These are phyloP conservation scores for Cheirogaleus medius DNA, from an alignment of 2,113 vertebrate genomes.

Conservation along the genomic window DNA sequence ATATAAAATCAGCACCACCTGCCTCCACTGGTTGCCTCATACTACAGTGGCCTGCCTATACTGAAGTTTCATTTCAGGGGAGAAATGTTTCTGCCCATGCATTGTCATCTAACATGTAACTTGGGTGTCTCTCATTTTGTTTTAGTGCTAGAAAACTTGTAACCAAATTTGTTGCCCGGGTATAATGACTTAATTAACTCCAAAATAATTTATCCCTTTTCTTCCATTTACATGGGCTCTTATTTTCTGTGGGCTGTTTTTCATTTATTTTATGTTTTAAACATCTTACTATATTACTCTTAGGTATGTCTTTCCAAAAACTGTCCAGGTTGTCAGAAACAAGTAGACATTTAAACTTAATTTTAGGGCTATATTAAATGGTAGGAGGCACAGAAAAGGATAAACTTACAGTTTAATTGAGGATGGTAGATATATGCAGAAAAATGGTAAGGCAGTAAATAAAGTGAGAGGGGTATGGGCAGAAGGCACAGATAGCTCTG, in stretches of 20 bases:
- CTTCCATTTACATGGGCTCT: not conserved
- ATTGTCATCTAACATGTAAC: not conserved
- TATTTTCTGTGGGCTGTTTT: not conserved
- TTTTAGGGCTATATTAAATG: not conserved
- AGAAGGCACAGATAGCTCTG: not conserved
- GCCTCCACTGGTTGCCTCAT: not conserved
- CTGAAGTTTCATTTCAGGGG: not conserved
- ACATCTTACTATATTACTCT: not conserved
- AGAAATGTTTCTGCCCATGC: not conserved
- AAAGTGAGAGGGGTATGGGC: not conserved
- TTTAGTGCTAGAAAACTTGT: constrained; percentile 1
- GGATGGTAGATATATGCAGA: not conserved
- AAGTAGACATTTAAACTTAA: not conserved
- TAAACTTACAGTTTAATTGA: not conserved
- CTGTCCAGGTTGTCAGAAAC: constrained; percentile 3
- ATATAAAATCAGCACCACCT: not conserved
- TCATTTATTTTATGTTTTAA: constrained; percentile 20
- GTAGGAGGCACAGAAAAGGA: not conserved
- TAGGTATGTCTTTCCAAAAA: not conserved
- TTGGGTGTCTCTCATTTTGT: not conserved
- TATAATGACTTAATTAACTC: constrained; percentile 39
- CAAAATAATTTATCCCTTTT: not conserved
- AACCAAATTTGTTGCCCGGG: constrained; percentile 17
- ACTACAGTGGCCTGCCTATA: no score
- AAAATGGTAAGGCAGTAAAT: not conserved